Evolutionary conservation across 2,797 vertebrate species (phyloP).

Genomic region (Zalophus californianus): DNA sequence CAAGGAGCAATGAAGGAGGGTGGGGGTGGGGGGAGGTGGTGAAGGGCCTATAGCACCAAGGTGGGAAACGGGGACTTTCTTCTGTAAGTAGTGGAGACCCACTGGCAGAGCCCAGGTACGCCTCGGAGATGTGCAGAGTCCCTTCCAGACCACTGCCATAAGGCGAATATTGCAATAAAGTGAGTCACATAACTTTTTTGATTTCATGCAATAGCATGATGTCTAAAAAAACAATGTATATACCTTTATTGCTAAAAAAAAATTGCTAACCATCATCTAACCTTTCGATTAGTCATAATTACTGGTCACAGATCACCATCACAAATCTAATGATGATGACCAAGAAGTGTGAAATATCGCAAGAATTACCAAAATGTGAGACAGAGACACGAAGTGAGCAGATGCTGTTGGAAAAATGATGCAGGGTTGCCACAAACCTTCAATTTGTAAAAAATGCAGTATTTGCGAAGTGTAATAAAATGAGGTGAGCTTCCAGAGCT

Average conservation of each 20-base stretch:
- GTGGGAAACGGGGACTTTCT: background rate
- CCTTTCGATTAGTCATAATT: background rate
- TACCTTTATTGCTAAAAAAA: background rate
- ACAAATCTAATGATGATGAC: background rate
- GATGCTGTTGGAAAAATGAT: background rate
- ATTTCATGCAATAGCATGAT: background rate
- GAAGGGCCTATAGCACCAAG: background rate
- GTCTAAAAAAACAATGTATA: background rate
- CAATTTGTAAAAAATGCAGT: background rate
- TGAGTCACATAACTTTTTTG: background rate
- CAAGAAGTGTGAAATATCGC: background rate
- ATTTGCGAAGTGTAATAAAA: background rate
- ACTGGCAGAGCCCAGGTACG: background rate
- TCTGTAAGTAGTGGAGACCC: background rate
- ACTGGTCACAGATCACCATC: background rate
- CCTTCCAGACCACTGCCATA: background rate
- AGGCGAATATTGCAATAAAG: background rate
- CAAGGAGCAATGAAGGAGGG: accelerated
- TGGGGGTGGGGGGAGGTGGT: accelerated
- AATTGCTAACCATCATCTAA: background rate
- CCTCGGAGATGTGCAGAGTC: background rate
- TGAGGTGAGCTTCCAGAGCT: background rate
- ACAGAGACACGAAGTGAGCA: background rate
- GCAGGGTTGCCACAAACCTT: background rate
- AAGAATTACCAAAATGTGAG: background rate